Evolutionary conservation across 2,888 invertebrate genomes (phyloP).

Genomic region (Hoplodrina blanda): DNA sequence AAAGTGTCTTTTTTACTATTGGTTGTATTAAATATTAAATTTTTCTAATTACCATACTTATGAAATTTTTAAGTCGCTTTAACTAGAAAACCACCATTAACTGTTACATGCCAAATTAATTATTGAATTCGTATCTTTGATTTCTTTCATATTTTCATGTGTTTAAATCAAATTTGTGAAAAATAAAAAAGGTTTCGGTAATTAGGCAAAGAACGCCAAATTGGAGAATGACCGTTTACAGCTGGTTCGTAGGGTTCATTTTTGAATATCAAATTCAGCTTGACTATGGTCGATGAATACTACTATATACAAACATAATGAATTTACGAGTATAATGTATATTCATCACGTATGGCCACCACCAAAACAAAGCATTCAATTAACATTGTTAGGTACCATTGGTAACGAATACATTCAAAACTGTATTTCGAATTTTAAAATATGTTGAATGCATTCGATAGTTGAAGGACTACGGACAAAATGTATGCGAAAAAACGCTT

Average conservation of each 20-base stretch:
- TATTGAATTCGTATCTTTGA: too few species aligned
- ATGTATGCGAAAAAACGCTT: neutral
- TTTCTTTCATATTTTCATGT: too few species aligned
- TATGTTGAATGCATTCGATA: conserved; percentile 1
- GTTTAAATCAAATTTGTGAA: too few species aligned
- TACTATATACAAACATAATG: neutral
- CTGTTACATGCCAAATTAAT: too few species aligned
- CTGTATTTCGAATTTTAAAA: neutral
- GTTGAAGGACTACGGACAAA: neutral
- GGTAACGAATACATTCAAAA: conserved; percentile 19
- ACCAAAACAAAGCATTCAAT: conserved; percentile 13
- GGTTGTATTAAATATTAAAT: too few species aligned
- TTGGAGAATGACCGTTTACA: too few species aligned
- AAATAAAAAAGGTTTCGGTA: too few species aligned
- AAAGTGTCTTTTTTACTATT: too few species aligned
- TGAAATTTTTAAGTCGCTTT: too few species aligned
- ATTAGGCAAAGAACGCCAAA: too few species aligned
- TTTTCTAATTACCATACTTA: too few species aligned
- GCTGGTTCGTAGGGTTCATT: neutral
- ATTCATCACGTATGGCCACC: neutral
- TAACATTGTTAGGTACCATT: conserved; percentile 9
- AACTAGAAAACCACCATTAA: too few species aligned
- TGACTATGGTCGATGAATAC: neutral
- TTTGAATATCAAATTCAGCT: neutral
- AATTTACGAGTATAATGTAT: neutral